Conservation (phyloP, 1,140 invertebrate species). For the Neotoxoptera formosana region DNA sequence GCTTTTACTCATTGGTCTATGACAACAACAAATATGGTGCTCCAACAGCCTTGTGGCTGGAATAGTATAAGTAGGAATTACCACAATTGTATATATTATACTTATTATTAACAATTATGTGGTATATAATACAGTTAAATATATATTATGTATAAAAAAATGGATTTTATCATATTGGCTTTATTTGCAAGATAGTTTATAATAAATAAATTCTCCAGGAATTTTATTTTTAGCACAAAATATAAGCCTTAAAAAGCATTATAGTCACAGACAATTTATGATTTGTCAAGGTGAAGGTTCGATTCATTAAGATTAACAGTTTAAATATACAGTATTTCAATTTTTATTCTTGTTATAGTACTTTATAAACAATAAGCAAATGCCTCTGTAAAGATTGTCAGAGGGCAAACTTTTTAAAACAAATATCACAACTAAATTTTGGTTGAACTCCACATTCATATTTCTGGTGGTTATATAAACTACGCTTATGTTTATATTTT, state of each 20-base stretch:
- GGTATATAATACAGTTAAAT: too few species aligned
- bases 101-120: too few species aligned
- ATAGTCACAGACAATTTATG: not conserved
- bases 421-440: slow-evolving; percentile 61
- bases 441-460: slow-evolving; percentile 62
- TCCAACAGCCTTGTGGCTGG: too few species aligned
- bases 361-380: slow-evolving; percentile 62
- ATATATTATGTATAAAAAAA: too few species aligned
- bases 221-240: not conserved
- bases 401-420: slow-evolving; percentile 44
- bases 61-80: too few species aligned
- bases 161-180: too few species aligned
- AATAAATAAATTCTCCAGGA: not conserved
- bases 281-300: not conserved
- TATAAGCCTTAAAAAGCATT: not conserved
- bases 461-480: slow-evolving; percentile 58
- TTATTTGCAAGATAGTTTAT: too few species aligned
- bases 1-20: too few species aligned
- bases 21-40: too few species aligned
- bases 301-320: not conserved
- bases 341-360: slow-evolving; percentile 45
- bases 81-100: too few species aligned
- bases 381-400: not conserved
- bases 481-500: slow-evolving; percentile 56
- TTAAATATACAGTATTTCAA: not conserved